Evolutionary conservation across 2,888 invertebrate genomes (phyloP), one percentile per base, ranked within the genome.

Genomic region (Creontiades dilutus): DNA sequence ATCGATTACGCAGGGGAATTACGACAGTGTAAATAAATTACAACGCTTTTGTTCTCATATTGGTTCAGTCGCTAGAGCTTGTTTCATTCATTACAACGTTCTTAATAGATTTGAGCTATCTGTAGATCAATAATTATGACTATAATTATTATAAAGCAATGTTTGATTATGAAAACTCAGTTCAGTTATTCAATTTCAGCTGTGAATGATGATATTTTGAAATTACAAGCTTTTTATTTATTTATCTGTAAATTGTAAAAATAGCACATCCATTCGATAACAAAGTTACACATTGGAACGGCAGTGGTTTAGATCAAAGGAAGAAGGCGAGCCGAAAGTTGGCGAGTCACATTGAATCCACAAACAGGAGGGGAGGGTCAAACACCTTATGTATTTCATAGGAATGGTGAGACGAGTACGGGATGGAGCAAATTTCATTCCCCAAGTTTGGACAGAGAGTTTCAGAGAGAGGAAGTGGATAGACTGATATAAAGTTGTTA

Each of bases 361-460:
- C 89, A 89, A 89, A 89, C 89, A 89, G 89, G 81, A 76, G 81
- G 47, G 89, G 80, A 81, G 89, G 89, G 89, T 89, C 89, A 89
- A 89, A 89, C 89, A 81, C 89, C 90, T 90, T 90, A 90, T 90
- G 90, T 90, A 90, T 90, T 90, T 90, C 90, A 88, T 88, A 82
- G 90, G 55, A 80, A 61, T 61, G 19, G 90, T 16, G 13, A 28
- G 57, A 37, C 16, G 19, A 46, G 28, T 48, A 55, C 27, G 86
- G 23, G 19, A 68, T 37, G 88, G 75, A 81, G 85, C 78, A 90
- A 90, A 90, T 90, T 90, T 90, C 80, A 90, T 90, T 90, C 90
- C 86, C 80, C 80, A 89, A 89, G 89, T 89, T 89, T 89, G 89
- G 89, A 89, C 89, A 57, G 81, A 81, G 89, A 80, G 86, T 37